Evolutionary conservation across 2,797 vertebrate genomes (phyloP), one percentile per base, ranked within the genome.

Genomic region (Cirrhinus molitorella): DNA sequence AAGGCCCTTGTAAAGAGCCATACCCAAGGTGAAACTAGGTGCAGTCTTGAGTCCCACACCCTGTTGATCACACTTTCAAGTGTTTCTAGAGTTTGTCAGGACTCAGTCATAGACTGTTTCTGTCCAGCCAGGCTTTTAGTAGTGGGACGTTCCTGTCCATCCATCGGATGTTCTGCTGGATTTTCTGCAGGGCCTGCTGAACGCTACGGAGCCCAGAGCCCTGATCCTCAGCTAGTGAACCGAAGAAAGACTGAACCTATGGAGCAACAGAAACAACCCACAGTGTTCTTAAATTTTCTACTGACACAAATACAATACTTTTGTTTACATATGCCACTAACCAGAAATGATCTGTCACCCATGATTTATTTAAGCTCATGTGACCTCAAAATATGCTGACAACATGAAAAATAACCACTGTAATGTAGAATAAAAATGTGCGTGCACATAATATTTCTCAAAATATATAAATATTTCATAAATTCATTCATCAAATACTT

Each of bases 91-190:
- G 11, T 67, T 61, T 17, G 13, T 79, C 31, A 31, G 14, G 17
- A 61, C 21, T 37, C 47, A 21, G 2, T 80, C 72, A 45, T n/a
- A 19, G 1, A 31, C 49, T 17, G 25, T 81, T 81, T 19, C 86
- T 91, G 85, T 93, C 85, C 80, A 95, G 89, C 97, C 97, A 97
- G 11, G 72, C 83, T 92, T 92, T 91, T 55, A 98, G 92, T 81
- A 95, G 88, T 45, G 96, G 95, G 37, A 95, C 84, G 89, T 97
- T 96, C 49, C 81, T 89, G 53, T 97, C 95, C 94, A 94, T 96
- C 97, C 97, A 97, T 9, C 92, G 91, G 84, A 97, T 96, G 84
- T 97, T 98, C 63, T 97, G 95, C 84, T 96, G 93, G 4, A 97
- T 97, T 66, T 90, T 96, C 91, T 98, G 95, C 21, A 95, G 87